A percentile compares a stretch with the other conserved stretches of the same genome.
phyloP scores from a whole-genome alignment of 1,140 invertebrate genomes.

The Cardiocondyla obscurior region DNA sequence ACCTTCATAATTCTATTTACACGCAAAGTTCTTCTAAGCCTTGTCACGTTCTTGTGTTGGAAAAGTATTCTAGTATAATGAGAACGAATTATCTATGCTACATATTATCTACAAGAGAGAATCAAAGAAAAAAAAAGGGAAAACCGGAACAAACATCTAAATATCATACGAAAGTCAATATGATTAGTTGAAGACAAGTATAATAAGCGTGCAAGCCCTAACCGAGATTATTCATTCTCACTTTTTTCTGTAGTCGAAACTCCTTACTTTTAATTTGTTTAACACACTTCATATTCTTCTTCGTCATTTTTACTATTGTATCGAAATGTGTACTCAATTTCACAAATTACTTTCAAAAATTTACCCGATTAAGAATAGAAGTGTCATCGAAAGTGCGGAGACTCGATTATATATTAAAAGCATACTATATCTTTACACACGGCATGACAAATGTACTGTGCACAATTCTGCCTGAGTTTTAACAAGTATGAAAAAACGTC shows the following conservation, averaged over 20 bases:
- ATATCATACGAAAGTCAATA: constrained; percentile 56
- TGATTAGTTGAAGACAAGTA: constrained; percentile 40
- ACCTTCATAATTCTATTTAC: constrained; percentile 52
- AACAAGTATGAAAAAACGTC: too few relatives aligned
- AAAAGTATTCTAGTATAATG: constrained; percentile 38
- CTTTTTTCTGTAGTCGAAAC: background rate
- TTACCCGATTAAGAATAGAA: background rate
- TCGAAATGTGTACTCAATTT: background rate
- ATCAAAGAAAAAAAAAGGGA: background rate
- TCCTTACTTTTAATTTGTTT: background rate
- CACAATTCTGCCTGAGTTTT: background rate
- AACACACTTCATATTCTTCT: background rate
- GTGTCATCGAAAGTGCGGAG: background rate
- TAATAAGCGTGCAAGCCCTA: constrained; percentile 17
- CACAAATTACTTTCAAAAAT: background rate
- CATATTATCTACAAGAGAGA: constrained; percentile 56
- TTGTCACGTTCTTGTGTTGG: background rate
- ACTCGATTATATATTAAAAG: constrained; percentile 35
- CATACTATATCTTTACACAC: constrained; percentile 56
- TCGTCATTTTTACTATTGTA: background rate
- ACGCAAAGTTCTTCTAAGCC: constrained; percentile 13
- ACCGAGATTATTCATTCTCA: background rate
- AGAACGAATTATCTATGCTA: constrained; percentile 48
- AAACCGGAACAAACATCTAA: constrained; percentile 17
- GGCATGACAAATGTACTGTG: background rate